Conservation (phyloP, 2,797 vertebrate species). For the Gorsachius magnificus region DNA sequence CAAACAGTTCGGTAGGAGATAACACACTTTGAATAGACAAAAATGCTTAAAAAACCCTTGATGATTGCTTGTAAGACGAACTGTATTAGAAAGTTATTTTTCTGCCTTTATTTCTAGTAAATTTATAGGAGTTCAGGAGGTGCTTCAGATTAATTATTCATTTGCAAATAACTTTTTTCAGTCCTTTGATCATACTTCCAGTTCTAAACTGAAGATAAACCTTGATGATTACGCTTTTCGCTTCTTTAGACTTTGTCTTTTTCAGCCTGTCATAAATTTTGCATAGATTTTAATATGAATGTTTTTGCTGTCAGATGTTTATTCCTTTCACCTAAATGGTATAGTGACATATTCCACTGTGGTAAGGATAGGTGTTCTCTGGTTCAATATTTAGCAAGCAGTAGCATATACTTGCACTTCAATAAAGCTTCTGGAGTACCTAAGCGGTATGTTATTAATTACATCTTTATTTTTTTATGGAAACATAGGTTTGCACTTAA, state of each 20-base stretch:
- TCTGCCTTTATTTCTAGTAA: not conserved
- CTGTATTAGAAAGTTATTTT: not conserved
- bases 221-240: not conserved
- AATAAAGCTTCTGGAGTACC: not conserved
- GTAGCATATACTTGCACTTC: not conserved
- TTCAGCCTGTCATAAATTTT: not conserved
- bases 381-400: not conserved
- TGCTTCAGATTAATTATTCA: not conserved
- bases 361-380: not conserved
- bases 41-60: not conserved
- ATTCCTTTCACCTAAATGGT: not conserved
- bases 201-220: slow-evolving; percentile 1
- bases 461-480: not conserved
- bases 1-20: not conserved
- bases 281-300: not conserved
- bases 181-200: not conserved
- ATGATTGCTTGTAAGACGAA: not conserved
- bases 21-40: not conserved
- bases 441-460: not conserved
- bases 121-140: not conserved
- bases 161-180: not conserved
- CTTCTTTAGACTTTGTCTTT: not conserved
- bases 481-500: not conserved
- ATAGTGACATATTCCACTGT: not conserved
- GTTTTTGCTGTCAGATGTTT: not conserved